Base-by-base conservation (phyloP, 2,797 vertebrate genomes). In the Pristis pectinata region DNA sequence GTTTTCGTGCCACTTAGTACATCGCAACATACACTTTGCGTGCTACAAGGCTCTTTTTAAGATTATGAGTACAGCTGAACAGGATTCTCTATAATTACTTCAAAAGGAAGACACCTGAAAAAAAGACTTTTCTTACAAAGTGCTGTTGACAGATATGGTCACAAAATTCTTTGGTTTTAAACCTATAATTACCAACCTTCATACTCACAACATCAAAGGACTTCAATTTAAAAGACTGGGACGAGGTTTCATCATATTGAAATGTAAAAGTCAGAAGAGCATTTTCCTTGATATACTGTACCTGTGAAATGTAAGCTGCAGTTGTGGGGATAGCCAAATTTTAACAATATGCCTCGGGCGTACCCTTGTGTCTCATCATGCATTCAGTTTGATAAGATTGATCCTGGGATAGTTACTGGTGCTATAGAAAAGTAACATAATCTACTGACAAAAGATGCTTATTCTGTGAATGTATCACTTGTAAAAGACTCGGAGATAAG, bases 71-170 rank as follows among this genome's bases (percentile, higher is more conserved):
- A 15, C 10, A 93, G 41, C 92, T 74, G 67, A 74, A 64, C 34
- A 93, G 67, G 70, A 67, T 74, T 74, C 67, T 19, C 92, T 93
- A 72, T 93, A 93, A 72, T 74, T 34, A 34, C 92, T 74, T 93
- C 92, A 93, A 93, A 93, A 93, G 41, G 37, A 93, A 93, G 44
- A 74, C 67, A 93, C 67, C 92, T 93, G 70, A 49, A 93, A 6
- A 49, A 93, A 93, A 93, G 92, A 93, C 93, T 93, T 67, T 44
- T 93, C 67, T 49, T 93, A 93, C 67, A 74, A 93, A 74, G 92
- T 72, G 24, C 92, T n/a, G 64, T 49, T 92, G 89, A 92, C 89
- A 93, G 92, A 74, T 44, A 49, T 72, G 41, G 37, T 49, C 92
- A 49, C 67, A 49, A 34, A 93, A 74, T 93, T 74, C 92, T 70